Conservation (phyloP, 2,113 vertebrate species). For the Otis tarda region DNA sequence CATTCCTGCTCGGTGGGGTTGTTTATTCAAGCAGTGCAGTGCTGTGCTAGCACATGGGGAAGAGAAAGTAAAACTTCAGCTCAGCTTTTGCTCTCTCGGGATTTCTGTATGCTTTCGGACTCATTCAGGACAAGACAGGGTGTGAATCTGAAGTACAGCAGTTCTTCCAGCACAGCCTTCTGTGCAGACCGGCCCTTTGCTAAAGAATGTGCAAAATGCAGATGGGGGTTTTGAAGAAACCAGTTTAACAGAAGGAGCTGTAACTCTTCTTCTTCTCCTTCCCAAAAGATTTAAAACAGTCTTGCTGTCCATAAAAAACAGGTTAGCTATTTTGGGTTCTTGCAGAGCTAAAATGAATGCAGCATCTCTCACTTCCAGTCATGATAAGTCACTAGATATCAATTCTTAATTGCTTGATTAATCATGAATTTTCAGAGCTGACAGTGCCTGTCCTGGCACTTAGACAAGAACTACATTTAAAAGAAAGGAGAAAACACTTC, state of each 20-base stretch:
- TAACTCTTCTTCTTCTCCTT: not conserved
- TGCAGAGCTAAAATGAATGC: slow-evolving; percentile 12
- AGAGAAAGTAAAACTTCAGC: slow-evolving; percentile 32
- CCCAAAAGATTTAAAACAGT: slow-evolving; percentile 4
- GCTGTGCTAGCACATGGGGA: not conserved
- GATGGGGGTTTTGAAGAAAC: not conserved
- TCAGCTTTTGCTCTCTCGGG: not conserved
- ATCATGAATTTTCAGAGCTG: slow-evolving; percentile 42
- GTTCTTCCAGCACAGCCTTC: not conserved
- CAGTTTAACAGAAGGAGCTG: not conserved
- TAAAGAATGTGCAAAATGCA: not conserved
- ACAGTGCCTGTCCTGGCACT: not conserved
- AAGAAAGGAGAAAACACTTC: not conserved
- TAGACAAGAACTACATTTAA: not conserved
- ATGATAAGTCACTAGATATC: slow-evolving; percentile 17
- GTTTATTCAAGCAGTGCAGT: not conserved
- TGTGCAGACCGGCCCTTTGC: not conserved
- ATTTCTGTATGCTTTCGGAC: not conserved
- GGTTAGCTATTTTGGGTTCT: slow-evolving; percentile 44
- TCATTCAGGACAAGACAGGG: not conserved
- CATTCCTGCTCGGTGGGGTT: not conserved
- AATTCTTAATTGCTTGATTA: slow-evolving; percentile 63
- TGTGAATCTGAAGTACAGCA: not conserved
- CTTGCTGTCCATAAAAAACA: slow-evolving; percentile 45
- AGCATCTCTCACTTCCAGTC: slow-evolving; percentile 20